These are phyloP conservation scores for Polymixis lichenea DNA, from an alignment of 2,888 invertebrate genomes.

Conservation along the genomic window DNA sequence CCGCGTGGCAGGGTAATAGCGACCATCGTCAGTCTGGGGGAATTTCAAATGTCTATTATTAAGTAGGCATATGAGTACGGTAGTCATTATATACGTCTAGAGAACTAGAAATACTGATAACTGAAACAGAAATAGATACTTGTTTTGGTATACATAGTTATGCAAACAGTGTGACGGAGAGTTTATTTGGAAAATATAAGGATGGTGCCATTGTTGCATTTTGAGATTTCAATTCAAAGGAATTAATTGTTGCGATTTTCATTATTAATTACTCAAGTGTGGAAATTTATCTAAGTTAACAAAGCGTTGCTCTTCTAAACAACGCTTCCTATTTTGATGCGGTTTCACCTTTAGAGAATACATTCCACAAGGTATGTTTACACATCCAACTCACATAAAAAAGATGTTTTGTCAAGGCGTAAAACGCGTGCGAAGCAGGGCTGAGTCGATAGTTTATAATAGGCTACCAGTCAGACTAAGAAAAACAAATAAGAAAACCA, in stretches of 20 bases:
- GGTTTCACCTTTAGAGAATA: too few relatives aligned
- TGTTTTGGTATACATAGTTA: slow-evolving; percentile 36
- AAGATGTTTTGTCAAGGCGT: too few relatives aligned
- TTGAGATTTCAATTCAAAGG: slow-evolving; percentile 99
- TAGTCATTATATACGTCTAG: background rate
- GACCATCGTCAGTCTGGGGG: slow-evolving; percentile 6
- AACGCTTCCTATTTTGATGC: too few relatives aligned
- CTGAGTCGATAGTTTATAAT: too few relatives aligned
- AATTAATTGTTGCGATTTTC: slow-evolving; percentile 97
- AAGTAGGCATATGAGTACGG: background rate
- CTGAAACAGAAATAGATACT: background rate
- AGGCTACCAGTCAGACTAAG: too few relatives aligned
- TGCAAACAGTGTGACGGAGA: slow-evolving; percentile 91
- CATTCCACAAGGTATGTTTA: too few relatives aligned
- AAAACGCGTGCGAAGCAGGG: too few relatives aligned
- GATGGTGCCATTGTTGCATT: slow-evolving; percentile 92
- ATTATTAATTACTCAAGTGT: slow-evolving; percentile 92
- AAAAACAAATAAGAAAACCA: too few relatives aligned
- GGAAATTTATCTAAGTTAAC: slow-evolving; percentile 93
- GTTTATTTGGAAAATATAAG: slow-evolving; percentile 67
- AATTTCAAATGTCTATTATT: slow-evolving; percentile 27
- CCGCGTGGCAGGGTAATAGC: slow-evolving; percentile 36
- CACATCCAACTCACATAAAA: too few relatives aligned
- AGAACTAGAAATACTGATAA: background rate
- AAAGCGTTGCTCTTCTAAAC: slow-evolving; percentile 74